A percentile compares a stretch with the other conserved stretches of the same genome.
Conservation (phyloP, 2,888 invertebrate species). For the Cepaea hortensis region DNA sequence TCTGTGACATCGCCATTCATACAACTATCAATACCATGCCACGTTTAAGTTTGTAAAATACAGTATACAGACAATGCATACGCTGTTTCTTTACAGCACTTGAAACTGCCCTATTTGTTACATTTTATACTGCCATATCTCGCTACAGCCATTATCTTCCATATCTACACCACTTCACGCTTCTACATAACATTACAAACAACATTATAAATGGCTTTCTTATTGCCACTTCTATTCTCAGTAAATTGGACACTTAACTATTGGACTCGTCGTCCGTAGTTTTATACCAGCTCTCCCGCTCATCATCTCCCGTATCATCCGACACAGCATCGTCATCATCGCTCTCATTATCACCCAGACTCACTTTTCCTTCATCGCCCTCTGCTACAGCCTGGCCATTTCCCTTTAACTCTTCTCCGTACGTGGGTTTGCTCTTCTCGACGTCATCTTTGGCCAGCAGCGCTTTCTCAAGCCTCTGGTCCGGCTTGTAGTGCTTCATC, state of each 20-base stretch:
- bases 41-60: too few species aligned
- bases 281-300: not conserved
- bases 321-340: not conserved
- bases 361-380: not conserved
- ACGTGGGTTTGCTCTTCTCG: not conserved
- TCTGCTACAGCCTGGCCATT: not conserved
- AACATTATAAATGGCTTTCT: too few species aligned
- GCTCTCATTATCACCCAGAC: not conserved
- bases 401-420: not conserved
- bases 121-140: too few species aligned
- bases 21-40: too few species aligned
- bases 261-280: conserved; percentile 18
- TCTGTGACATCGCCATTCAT: too few species aligned
- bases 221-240: not conserved
- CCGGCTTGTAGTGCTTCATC: not conserved
- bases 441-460: not conserved
- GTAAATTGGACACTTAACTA: too few species aligned
- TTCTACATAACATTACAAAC: too few species aligned
- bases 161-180: too few species aligned
- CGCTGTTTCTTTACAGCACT: too few species aligned
- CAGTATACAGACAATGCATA: too few species aligned
- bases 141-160: too few species aligned
- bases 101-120: too few species aligned
- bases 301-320: not conserved
- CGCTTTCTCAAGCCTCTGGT: not conserved